Evolutionary conservation across 2,113 vertebrate genomes (phyloP), one percentile per base, ranked within the genome.

Genomic region (Sinocyclocheilus anshuiensis): DNA sequence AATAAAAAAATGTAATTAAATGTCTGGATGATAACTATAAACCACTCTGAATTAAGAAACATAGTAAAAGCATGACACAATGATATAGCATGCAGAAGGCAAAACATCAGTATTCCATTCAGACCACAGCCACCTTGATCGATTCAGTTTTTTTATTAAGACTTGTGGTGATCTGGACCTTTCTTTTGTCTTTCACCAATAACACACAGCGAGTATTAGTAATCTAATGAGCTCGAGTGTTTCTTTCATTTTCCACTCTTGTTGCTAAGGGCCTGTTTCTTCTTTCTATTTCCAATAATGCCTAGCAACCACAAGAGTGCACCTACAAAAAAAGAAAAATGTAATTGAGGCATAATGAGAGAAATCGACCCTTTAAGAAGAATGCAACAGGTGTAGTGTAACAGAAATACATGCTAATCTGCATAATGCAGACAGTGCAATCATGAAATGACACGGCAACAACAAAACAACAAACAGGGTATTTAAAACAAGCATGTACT

Each of bases 191-290:
- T 59, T 36, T 81, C 33, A 81, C 53, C 67, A 55, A n/a, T 67
- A 39, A 20, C 59, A 65, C 61, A 74, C 6, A 33, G 8, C 26
- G 7, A 45, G 13, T 55, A 86, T 59, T 39, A 61, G 20, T 39
- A 55, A 81, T 75, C 33, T 63, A 77, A 67, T 53, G 83, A 76
- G 22, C 81, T 77, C 0, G 33, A 36, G 83, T 61, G 45, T 6
- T 33, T 81, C 82, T 87, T 84, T 82, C 22, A 77, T 75, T 71
- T 71, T 67, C 42, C 11, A 59, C 33, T 80, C 81, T 45, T 55
- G 81, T 77, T 86, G 86, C 82, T 83, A 82, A 61, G 83, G 74
- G 59, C 81, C 81, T 67, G 72, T 74, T 83, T 65, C 48, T 55
- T 84, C 29, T 55, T 69, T 82, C 63, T 53, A 42, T 82, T 82